phyloP scores from a whole-genome alignment of 2,113 vertebrate species.

The Trachemys scripta region DNA sequence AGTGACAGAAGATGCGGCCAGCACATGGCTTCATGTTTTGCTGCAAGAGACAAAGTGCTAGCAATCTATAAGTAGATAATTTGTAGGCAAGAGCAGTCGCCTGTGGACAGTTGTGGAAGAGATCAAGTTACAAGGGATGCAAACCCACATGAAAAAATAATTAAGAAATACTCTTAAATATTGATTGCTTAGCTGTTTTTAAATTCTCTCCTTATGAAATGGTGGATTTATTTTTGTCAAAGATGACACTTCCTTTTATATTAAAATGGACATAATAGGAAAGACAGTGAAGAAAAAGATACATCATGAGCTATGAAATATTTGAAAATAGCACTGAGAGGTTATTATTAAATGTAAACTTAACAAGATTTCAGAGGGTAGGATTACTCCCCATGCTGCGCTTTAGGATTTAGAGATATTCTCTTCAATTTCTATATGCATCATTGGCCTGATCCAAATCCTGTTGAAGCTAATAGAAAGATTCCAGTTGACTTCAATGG shows the following conservation, averaged over 20 bases:
- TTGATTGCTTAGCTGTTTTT: neutral
- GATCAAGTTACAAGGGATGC: neutral
- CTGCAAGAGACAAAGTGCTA: neutral
- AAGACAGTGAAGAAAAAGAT: neutral
- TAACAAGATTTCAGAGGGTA: neutral
- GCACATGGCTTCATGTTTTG: neutral
- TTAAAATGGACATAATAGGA: neutral
- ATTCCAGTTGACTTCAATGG: no score
- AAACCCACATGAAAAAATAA: neutral
- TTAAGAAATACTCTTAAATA: neutral
- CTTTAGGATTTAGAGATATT: neutral
- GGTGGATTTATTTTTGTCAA: neutral
- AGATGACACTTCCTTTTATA: neutral
- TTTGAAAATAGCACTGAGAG: neutral
- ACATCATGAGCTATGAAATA: neutral
- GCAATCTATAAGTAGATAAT: neutral
- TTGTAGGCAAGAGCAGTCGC: neutral
- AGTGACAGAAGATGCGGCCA: neutral
- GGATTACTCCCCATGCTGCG: no score
- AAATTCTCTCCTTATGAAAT: neutral
- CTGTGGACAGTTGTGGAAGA: neutral
- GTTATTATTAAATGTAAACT: neutral
- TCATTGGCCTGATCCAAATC: no score
- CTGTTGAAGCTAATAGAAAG: no score
- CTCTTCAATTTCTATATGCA: no score